phyloP scores from a whole-genome alignment of 2,113 vertebrate genomes.

The Patagioenas fasciata region DNA sequence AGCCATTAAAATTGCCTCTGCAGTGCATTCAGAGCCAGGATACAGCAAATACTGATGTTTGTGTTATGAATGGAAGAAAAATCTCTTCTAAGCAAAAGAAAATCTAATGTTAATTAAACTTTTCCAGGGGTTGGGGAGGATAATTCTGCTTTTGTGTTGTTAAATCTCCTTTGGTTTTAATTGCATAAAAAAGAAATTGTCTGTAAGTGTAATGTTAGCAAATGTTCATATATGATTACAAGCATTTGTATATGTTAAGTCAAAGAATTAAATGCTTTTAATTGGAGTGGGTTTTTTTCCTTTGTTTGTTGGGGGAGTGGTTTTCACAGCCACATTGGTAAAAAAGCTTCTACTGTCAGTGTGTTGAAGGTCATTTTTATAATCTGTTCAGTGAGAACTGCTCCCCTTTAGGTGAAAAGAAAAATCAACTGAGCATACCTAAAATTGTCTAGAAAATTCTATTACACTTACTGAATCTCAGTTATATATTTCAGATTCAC shows the following conservation, averaged over 20 bases:
- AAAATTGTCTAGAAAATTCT: slow-evolving; percentile 15
- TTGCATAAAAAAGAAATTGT: slow-evolving; percentile 2
- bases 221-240: slow-evolving; percentile 25
- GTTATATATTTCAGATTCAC: slow-evolving; percentile 2
- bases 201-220: neutral
- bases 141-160: slow-evolving; percentile 16
- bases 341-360: neutral
- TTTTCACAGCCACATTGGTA: neutral
- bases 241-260: neutral
- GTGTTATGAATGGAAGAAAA: slow-evolving; percentile 25
- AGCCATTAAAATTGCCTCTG: slow-evolving; percentile 35
- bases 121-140: neutral
- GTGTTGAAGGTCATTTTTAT: slow-evolving; percentile 19
- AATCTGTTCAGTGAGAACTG: neutral
- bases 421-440: neutral
- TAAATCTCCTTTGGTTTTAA: slow-evolving; percentile 64
- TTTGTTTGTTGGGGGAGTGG: neutral
- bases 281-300: neutral
- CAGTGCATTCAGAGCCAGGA: neutral
- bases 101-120: slow-evolving; percentile 67
- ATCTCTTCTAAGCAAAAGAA: slow-evolving; percentile 23
- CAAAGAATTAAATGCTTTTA: slow-evolving; percentile 3
- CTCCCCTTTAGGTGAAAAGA: neutral
- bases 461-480: neutral
- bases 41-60: neutral